Percentiles rank a stretch among this genome's conserved stretches.
These are phyloP conservation scores for Hydroisotoma schaefferi DNA, from an alignment of 2,888 invertebrate genomes.

Conservation along the genomic window DNA sequence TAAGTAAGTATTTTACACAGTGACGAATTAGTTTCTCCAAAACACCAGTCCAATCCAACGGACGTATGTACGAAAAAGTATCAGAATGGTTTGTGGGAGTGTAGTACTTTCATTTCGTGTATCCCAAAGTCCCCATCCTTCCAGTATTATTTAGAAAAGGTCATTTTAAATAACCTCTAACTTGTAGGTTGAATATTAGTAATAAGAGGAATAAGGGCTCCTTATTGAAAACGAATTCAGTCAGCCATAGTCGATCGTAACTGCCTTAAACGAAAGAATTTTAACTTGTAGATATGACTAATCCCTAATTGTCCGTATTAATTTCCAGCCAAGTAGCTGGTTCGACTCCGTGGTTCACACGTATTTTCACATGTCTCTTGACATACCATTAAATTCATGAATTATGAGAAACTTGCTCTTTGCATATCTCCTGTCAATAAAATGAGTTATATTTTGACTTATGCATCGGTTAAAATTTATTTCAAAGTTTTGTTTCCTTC, in stretches of 20 bases:
- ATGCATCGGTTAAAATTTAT: too few relatives aligned
- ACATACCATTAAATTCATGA: background rate
- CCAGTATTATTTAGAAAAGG: constrained; percentile 13
- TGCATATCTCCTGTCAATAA: too few relatives aligned
- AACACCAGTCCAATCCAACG: too few relatives aligned
- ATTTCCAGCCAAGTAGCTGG: background rate
- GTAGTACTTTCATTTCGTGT: background rate
- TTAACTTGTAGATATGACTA: background rate
- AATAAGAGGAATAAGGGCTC: too few relatives aligned
- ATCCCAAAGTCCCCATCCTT: constrained; percentile 3
- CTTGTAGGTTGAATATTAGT: too few relatives aligned
- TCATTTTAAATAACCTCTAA: constrained; percentile 11
- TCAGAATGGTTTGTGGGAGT: constrained; percentile 13
- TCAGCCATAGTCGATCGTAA: background rate
- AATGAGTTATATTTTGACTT: too few relatives aligned
- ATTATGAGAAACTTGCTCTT: too few relatives aligned
- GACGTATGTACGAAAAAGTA: too few relatives aligned
- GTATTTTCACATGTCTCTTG: background rate
- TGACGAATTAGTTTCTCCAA: too few relatives aligned
- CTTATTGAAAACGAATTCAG: constrained; percentile 3
- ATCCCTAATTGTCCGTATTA: constrained; percentile 7
- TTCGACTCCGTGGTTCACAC: background rate
- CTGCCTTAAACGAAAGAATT: background rate
- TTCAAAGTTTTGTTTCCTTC: too few relatives aligned
- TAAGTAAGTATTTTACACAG: too few relatives aligned